Evolutionary conservation across 1,140 invertebrate genomes (phyloP), one percentile per base, ranked within the genome.

Genomic region (Achatina immaculata): DNA sequence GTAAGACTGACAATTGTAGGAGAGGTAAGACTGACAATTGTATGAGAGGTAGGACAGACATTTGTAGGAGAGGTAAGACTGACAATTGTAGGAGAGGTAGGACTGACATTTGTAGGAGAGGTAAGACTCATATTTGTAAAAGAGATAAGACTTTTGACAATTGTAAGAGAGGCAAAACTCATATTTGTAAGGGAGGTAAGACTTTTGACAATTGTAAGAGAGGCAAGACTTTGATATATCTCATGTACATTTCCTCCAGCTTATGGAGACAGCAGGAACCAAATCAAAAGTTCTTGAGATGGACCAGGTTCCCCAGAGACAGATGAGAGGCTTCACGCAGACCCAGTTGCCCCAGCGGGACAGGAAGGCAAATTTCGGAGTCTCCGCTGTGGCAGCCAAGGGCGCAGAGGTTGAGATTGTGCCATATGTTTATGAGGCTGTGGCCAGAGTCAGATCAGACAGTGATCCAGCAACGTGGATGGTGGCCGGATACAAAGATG

Each of bases 291-390:
- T 89, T 6, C 62, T 88, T 21, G 86, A 88, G 48, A 73, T 82
- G 0, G 83, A 84, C 14, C 74, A 79, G 1, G 81, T 82, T 4
- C 77, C 83, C 34, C 83, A 80, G 0, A 78, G 86, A 45, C 87
- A 88, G 75, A 83, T 88, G 75, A 81, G 88, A 66, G 88, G 88
- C 14, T 89, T 89, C 78, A 89, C 88, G n/a, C 81, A 85, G 43
- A 83, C 73, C 21, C 86, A 87, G 65, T 73, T 86, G 31, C 86
- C 84, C 28, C 80, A 84, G 62, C 78, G 80, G 24, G 74, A 77
- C 62, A 76, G 48, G 31, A 73, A 78, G 40, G 51, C 82, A 34
- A 79, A 84, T 28, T 82, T 83, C 51, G 80, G 79, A n/a, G 81
- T 86, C 1, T 77, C 65, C 16, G 77, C 43, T 21, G 73, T 86